A percentile compares a stretch with the other conserved stretches of the same genome.
phyloP scores from a whole-genome alignment of 2,888 invertebrate species.

The Epistrophella euchroma region DNA sequence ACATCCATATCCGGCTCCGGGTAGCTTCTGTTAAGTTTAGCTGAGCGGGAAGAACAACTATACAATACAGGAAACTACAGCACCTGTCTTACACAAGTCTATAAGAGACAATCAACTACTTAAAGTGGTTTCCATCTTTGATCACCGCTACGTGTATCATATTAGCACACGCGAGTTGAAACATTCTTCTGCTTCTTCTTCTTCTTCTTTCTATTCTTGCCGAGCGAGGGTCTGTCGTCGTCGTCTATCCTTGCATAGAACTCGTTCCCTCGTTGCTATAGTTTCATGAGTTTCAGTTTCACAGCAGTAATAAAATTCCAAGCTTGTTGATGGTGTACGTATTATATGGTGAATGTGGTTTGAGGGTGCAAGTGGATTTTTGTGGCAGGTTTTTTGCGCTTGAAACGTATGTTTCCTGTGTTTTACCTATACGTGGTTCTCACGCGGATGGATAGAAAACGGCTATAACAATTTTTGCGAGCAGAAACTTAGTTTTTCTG shows the following conservation, averaged over 20 bases:
- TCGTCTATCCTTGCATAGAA: neutral
- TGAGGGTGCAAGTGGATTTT: constrained; percentile 13
- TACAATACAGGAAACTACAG: constrained; percentile 60
- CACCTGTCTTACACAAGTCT: constrained; percentile 71
- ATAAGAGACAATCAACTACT: constrained; percentile 73
- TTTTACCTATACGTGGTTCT: constrained; percentile 54
- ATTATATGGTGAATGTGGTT: neutral
- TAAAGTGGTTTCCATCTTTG: constrained; percentile 75
- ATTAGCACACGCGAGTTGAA: constrained; percentile 64
- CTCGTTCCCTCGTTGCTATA: constrained; percentile 23
- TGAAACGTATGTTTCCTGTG: constrained; percentile 60
- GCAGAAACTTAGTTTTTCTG: neutral
- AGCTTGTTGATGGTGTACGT: neutral
- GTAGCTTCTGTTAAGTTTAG: neutral
- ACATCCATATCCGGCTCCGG: constrained; percentile 22
- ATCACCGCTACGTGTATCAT: constrained; percentile 74
- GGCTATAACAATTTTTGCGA: constrained; percentile 12
- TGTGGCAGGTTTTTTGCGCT: constrained; percentile 41
- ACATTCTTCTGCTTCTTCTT: constrained; percentile 35
- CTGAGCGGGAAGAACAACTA: neutral
- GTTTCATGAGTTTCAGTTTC: constrained; percentile 69
- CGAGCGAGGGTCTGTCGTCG: neutral
- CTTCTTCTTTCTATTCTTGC: constrained; percentile 18
- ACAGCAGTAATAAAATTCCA: constrained; percentile 42
- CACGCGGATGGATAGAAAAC: constrained; percentile 36